phyloP scores from a whole-genome alignment of 2,797 vertebrate species.

The Gouania willdenowi region DNA sequence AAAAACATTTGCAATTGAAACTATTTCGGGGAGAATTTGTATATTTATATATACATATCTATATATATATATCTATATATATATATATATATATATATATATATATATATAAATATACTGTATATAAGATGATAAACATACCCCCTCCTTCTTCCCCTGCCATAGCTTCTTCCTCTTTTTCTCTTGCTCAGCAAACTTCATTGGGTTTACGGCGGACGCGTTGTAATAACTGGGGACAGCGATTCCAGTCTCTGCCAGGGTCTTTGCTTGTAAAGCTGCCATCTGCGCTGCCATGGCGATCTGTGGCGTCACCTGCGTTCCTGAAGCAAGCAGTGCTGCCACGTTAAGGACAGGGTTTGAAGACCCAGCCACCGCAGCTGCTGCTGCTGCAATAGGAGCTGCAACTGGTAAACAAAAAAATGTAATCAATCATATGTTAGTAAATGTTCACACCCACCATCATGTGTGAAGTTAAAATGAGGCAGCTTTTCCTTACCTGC shows the following conservation, averaged over 20 bases:
- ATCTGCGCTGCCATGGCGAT: conserved; percentile 99
- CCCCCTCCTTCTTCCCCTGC: conserved; percentile 98
- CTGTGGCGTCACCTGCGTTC: conserved; percentile 97
- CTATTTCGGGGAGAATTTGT: too few species aligned
- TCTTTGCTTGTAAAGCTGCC: conserved; percentile 96
- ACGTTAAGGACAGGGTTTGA: conserved; percentile 89
- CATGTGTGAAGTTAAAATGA: too few species aligned
- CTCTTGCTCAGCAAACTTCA: conserved; percentile 97
- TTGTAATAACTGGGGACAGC: conserved; percentile 98
- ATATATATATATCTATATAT: too few species aligned
- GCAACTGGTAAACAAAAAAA: conserved; percentile 31
- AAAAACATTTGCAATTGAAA: too few species aligned
- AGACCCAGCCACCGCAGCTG: conserved; percentile 67
- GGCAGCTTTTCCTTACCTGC: conserved; percentile 87
- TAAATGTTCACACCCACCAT: too few species aligned
- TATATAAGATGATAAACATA: conserved; percentile 70
- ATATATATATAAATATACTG: too few species aligned
- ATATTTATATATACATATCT: too few species aligned
- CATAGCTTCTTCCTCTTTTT: conserved; percentile 97
- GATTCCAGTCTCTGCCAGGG: conserved; percentile 95
- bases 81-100: too few species aligned
- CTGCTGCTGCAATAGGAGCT: conserved; percentile 68
- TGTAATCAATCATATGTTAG: background rate
- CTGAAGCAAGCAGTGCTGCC: conserved; percentile 92
- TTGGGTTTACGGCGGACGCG: conserved; percentile 95